These are phyloP conservation scores for Luscinia megarhynchos DNA, from an alignment of 2,797 vertebrate species.

Conservation along the genomic window DNA sequence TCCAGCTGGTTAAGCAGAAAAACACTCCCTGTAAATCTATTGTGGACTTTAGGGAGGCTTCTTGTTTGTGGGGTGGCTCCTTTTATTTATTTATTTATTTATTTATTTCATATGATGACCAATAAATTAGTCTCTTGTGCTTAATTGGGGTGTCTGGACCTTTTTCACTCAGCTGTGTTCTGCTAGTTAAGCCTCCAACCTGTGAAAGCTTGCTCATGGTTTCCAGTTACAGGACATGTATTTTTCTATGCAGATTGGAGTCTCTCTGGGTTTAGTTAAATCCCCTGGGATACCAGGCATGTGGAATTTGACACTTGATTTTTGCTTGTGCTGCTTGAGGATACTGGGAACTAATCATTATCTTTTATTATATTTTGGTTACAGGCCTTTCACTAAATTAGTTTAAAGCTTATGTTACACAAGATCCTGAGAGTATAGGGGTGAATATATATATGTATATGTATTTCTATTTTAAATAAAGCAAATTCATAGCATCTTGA, in stretches of 20 bases:
- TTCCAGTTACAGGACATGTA: conserved; percentile 1
- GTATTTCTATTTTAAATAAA: neutral
- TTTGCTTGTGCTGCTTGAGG: conserved; percentile 5
- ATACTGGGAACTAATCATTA: neutral
- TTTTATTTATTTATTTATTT: too few species aligned
- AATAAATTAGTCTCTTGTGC: neutral
- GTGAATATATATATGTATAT: too few species aligned
- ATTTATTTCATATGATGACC: neutral
- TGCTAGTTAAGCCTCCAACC: neutral
- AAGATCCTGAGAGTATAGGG: neutral
- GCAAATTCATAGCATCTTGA: neutral
- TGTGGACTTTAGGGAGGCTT: neutral
- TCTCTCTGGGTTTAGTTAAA: conserved; percentile 4
- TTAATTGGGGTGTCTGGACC: neutral
- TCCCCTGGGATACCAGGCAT: neutral
- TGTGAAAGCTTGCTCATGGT: neutral
- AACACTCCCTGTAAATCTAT: neutral
- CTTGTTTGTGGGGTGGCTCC: neutral
- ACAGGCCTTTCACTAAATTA: neutral
- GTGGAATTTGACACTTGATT: conserved; percentile 25
- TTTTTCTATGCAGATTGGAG: neutral
- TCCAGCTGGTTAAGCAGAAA: neutral
- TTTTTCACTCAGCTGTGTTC: neutral
- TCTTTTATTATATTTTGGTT: conserved; percentile 16
- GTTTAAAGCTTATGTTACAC: neutral